Evolutionary conservation across 2,113 vertebrate species (phyloP).

Genomic region (Microcebus griseorufus): DNA sequence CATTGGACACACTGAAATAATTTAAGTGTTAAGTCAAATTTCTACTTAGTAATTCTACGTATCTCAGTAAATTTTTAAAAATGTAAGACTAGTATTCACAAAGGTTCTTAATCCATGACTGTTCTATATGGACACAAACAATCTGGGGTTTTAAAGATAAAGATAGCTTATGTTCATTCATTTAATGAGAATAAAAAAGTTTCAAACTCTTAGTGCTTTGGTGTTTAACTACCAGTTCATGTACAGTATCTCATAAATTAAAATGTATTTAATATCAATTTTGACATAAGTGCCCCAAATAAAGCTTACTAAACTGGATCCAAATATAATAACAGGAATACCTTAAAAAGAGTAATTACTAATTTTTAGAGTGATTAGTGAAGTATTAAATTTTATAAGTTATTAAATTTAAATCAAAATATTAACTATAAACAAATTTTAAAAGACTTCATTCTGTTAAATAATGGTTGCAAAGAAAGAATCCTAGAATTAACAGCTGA

Average conservation of each 20-base stretch:
- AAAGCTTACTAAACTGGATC: not conserved
- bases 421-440: not conserved
- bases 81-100: not conserved
- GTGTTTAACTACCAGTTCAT: not conserved
- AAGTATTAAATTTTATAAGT: not conserved
- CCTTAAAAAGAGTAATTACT: not conserved
- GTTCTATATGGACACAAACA: not conserved
- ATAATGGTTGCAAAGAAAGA: constrained; percentile 28
- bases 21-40: not conserved
- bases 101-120: not conserved
- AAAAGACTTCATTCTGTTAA: not conserved
- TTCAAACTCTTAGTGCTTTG: not conserved
- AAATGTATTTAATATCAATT: not conserved
- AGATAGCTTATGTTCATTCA: not conserved
- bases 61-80: not conserved
- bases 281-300: not conserved
- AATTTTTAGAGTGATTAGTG: not conserved
- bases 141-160: not conserved
- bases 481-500: not conserved
- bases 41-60: not conserved
- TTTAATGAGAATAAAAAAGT: not conserved
- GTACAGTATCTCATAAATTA: not conserved
- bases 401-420: not conserved
- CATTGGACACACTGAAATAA: not conserved
- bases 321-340: not conserved